A percentile compares a stretch with the other conserved stretches of the same genome.
Evolutionary conservation across 1,140 invertebrate species (phyloP).

Genomic region (Nasonia vitripennis): DNA sequence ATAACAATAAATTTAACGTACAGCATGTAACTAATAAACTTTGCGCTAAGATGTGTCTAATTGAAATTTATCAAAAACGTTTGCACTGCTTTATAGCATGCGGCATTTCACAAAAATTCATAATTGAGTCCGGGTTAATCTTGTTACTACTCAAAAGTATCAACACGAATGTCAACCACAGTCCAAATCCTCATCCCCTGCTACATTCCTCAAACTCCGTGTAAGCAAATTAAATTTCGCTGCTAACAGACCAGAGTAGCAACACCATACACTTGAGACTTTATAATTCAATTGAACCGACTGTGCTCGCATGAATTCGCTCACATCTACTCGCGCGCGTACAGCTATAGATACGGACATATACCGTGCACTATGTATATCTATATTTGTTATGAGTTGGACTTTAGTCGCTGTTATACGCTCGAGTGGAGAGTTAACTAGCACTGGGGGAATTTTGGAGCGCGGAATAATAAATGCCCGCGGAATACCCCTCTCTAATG

Average conservation of each 20-base stretch:
- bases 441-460: not conserved
- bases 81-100: no score
- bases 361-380: not conserved
- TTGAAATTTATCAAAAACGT: no score
- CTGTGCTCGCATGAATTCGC: not conserved
- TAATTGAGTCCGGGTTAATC: no score
- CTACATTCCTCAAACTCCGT: not conserved
- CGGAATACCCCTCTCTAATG: slow-evolving; percentile 1
- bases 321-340: not conserved
- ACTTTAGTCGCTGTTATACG: not conserved
- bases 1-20: no score
- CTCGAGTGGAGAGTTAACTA: slow-evolving; percentile 10
- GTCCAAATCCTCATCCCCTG: no score
- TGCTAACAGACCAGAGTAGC: slow-evolving; percentile 6
- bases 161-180: no score
- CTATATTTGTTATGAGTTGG: not conserved
- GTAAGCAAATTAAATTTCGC: slow-evolving; percentile 5
- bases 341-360: not conserved
- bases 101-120: no score
- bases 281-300: slow-evolving; percentile 2
- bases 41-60: no score
- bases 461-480: slow-evolving; percentile 37
- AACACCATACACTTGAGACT: slow-evolving; percentile 15
- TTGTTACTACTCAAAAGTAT: no score
- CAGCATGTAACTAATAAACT: no score